A percentile compares a stretch with the other conserved stretches of the same genome.
Evolutionary conservation across 1,140 invertebrate genomes (phyloP).

Genomic region (Philaenus spumarius): DNA sequence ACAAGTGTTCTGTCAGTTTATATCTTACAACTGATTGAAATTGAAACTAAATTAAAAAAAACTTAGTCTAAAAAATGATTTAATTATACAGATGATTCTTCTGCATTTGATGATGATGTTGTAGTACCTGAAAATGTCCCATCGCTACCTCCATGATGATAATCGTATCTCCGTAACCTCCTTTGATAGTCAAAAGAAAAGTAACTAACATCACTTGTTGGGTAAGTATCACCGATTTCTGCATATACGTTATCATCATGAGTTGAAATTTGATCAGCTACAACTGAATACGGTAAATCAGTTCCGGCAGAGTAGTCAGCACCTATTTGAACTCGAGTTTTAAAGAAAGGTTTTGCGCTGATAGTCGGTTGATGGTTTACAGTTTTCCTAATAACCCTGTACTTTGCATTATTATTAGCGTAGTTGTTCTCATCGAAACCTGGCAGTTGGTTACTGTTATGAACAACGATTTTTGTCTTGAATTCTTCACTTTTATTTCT

Average conservation of each 20-base stretch:
- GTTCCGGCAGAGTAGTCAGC: slow-evolving; percentile 13
- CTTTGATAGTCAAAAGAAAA: slow-evolving; percentile 17
- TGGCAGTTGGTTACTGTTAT: background rate
- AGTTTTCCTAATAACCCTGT: slow-evolving; percentile 20
- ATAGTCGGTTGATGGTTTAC: background rate
- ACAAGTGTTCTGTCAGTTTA: too few relatives aligned
- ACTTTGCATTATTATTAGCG: slow-evolving; percentile 12
- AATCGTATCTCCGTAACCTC: slow-evolving; percentile 3
- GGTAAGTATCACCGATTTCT: slow-evolving; percentile 19
- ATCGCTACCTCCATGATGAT: slow-evolving; percentile 17
- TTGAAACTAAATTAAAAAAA: too few relatives aligned
- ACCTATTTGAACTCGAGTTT: slow-evolving; percentile 19
- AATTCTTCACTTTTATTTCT: slow-evolving; percentile 4
- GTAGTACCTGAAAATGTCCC: slow-evolving; percentile 19
- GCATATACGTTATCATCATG: slow-evolving; percentile 18
- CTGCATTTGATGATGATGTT: slow-evolving; percentile 16
- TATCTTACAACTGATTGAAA: too few relatives aligned
- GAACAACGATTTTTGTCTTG: slow-evolving; percentile 14
- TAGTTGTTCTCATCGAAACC: slow-evolving; percentile 4
- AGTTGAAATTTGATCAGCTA: slow-evolving; percentile 14
- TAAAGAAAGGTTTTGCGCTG: slow-evolving; percentile 18
- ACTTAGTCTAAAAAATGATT: background rate
- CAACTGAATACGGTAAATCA: slow-evolving; percentile 17
- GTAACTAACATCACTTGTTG: slow-evolving; percentile 7
- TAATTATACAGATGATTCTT: slow-evolving; percentile 13